Percentiles rank a stretch among this genome's conserved stretches.
Conservation (phyloP, 2,888 invertebrate genomes). For the Nomada lathburiana region DNA sequence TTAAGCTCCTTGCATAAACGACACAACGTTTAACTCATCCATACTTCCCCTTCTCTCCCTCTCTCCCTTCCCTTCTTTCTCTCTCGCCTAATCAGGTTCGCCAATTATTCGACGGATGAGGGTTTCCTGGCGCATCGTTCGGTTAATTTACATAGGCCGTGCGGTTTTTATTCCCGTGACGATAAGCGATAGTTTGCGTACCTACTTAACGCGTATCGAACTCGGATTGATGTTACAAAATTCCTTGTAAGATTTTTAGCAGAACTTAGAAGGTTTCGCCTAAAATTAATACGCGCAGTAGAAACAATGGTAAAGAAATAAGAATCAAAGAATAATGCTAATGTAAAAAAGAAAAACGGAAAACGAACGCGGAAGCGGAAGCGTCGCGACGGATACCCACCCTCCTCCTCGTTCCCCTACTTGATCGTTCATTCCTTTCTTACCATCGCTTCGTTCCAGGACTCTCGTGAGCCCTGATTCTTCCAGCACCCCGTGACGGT, state of each 20-base stretch:
- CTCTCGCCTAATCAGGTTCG: conserved; percentile 3
- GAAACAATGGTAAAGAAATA: no score
- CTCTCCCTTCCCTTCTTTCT: neutral
- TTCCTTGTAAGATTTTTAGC: no score
- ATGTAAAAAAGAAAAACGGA: conserved; percentile 4
- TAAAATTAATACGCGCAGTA: no score
- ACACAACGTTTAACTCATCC: conserved; percentile 6
- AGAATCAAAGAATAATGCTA: no score
- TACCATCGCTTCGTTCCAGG: neutral
- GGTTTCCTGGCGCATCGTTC: conserved; percentile 33
- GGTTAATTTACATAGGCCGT: conserved; percentile 31
- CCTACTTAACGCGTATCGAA: conserved; percentile 6
- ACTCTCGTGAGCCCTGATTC: conserved; percentile 2
- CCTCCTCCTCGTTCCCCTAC: neutral
- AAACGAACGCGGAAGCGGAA: conserved; percentile 45
- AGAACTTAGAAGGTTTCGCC: no score
- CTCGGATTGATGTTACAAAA: neutral
- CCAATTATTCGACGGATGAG: conserved; percentile 41
- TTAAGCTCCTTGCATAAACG: neutral
- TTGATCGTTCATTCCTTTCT: conserved; percentile 3
- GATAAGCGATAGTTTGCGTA: conserved; percentile 27
- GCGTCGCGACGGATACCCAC: neutral
- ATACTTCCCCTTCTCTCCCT: neutral
- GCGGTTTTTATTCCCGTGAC: conserved; percentile 41
- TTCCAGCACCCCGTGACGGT: conserved; percentile 43